phyloP scores from a whole-genome alignment of 2,888 invertebrate species.

The Thysanoteuthis rhombus region DNA sequence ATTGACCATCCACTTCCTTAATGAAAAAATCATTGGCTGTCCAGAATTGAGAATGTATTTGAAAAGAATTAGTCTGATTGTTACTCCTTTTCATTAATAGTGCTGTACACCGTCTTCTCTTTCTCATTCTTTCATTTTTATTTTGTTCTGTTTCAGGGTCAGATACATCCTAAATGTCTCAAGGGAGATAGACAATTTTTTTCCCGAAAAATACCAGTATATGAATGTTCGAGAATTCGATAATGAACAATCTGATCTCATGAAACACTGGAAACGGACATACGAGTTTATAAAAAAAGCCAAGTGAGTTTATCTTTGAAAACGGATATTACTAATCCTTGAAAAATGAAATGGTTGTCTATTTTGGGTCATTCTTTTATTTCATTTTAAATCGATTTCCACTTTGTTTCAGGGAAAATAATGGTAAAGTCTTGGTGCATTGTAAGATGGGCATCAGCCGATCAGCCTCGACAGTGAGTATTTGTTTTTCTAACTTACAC shows the following conservation, averaged over 20 bases:
- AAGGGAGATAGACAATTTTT: slow-evolving; percentile 98
- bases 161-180: slow-evolving; percentile 97
- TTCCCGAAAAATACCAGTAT: slow-evolving; percentile 95
- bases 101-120: not conserved
- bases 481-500: not conserved
- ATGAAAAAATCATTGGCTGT: too few relatives aligned
- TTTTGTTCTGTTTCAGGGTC: slow-evolving; percentile 74
- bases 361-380: not conserved
- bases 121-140: not conserved
- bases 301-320: slow-evolving; percentile 67
- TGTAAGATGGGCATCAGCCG: slow-evolving; percentile 99
- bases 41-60: too few relatives aligned
- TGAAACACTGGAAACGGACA: slow-evolving; percentile 97
- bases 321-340: not conserved
- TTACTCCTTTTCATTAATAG: too few relatives aligned
- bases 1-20: too few relatives aligned
- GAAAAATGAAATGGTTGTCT: too few relatives aligned
- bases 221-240: slow-evolving; percentile 96
- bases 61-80: too few relatives aligned
- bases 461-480: slow-evolving; percentile 90
- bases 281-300: slow-evolving; percentile 96
- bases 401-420: slow-evolving; percentile 46
- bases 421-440: slow-evolving; percentile 80
- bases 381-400: not conserved
- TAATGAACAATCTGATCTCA: slow-evolving; percentile 93